Base-by-base conservation (phyloP, 1,140 invertebrate species). In the Achatina immaculata region DNA sequence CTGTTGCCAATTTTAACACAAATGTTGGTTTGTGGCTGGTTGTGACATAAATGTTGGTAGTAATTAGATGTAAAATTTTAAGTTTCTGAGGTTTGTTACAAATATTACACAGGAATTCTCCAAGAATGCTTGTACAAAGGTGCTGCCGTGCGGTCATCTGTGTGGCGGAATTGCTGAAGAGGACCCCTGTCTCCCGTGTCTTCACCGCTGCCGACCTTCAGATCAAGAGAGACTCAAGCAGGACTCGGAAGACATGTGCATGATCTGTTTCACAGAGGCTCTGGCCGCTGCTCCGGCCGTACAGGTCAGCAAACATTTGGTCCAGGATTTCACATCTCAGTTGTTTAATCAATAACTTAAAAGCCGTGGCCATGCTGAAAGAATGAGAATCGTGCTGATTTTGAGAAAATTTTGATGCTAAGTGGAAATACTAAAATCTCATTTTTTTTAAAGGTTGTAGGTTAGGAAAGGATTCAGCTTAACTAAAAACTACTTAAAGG, bases 201-300 rank as follows among this genome's bases (percentile, higher is more conserved):
- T 99, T 73, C 94, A 94, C 72, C 93, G 94, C 0, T 94, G 88
- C 83, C 83, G 85, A 55, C 81, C 82, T 0, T 75, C 81, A 16
- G 88, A 85, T 55, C 85, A 87, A 55, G 85, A 87, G 66, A 81
- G 65, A 11, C 86, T 90, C 21, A 90, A 89, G 82, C 97, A 99
- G 92, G 98, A 99, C 91, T 96, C 96, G 0, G 98, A 99, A 88
- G 98, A 99, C 88, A 98, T 99, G 96, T 99, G 98, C 91, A 99
- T 99, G 96, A 98, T 99, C 82, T 99, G 98, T 89, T 99, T 99
- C 90, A 98, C 96, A 0, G 98, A 99, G 89, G 96, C 98, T 0
- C 91, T 99, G 4, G 95, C 96, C 34, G 97, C 95, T 83, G 97
- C 97, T 0, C 98, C 98, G 24, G 96, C 97, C n/a, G 95, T 99